These are phyloP conservation scores for Drosophila tsacasi DNA, from an alignment of 1,140 invertebrate species.

Conservation along the genomic window DNA sequence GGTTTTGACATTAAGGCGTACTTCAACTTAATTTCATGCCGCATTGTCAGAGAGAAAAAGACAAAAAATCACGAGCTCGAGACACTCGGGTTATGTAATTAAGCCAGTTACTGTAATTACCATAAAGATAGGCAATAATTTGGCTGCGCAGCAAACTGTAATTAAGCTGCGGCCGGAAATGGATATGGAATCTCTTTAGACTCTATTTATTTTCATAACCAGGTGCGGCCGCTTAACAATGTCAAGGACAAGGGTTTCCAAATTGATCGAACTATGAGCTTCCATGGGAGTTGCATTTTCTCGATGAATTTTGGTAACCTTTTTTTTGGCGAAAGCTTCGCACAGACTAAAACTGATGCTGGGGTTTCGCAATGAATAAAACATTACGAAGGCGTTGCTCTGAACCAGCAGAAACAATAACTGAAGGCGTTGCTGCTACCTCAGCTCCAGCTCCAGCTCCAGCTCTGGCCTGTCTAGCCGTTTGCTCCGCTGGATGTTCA, in stretches of 20 bases:
- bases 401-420: slow-evolving; percentile 78
- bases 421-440: slow-evolving; percentile 81
- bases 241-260: slow-evolving; percentile 33
- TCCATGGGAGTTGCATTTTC: slow-evolving; percentile 7
- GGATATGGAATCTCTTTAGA: slow-evolving; percentile 59
- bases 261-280: slow-evolving; percentile 19
- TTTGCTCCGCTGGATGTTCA: slow-evolving; percentile 24
- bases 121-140: slow-evolving; percentile 72
- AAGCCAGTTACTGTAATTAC: slow-evolving; percentile 75
- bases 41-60: slow-evolving; percentile 37
- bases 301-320: neutral
- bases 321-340: slow-evolving; percentile 55
- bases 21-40: slow-evolving; percentile 60
- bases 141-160: slow-evolving; percentile 35
- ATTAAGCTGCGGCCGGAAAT: slow-evolving; percentile 67
- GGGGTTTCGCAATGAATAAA: slow-evolving; percentile 70
- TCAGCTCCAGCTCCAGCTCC: slow-evolving; percentile 9
- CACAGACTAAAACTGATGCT: slow-evolving; percentile 17
- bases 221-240: slow-evolving; percentile 21
- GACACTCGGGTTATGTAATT: slow-evolving; percentile 65
- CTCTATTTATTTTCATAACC: slow-evolving; percentile 7
- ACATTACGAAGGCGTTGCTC: slow-evolving; percentile 80
- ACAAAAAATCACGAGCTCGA: slow-evolving; percentile 23
- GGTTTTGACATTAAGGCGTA: slow-evolving; percentile 70
- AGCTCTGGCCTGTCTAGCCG: slow-evolving; percentile 28